A percentile compares a stretch with the other conserved stretches of the same genome.
These are phyloP conservation scores for Andrena chrysosceles DNA, from an alignment of 2,888 invertebrate genomes.

Conservation along the genomic window DNA sequence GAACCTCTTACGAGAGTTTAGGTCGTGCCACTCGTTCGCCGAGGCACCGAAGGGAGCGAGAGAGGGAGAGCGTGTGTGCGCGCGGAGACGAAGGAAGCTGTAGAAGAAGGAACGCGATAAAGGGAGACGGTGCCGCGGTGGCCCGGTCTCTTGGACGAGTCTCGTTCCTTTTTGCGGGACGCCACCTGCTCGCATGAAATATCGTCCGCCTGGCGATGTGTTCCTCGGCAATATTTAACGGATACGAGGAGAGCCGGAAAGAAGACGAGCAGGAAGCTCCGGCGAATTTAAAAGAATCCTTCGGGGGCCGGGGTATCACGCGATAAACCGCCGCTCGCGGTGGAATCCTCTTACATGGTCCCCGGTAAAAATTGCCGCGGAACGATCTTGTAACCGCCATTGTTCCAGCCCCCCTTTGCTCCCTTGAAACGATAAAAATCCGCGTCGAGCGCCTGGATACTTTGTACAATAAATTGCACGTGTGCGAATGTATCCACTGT, in stretches of 20 bases:
- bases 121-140: conserved; percentile 8
- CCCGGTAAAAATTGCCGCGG: conserved; percentile 48
- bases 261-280: conserved; percentile 24
- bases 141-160: conserved; percentile 31
- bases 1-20: conserved; percentile 66
- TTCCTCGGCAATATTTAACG: conserved; percentile 67
- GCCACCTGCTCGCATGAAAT: conserved; percentile 74
- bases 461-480: background rate
- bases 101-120: conserved; percentile 17
- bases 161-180: conserved; percentile 66
- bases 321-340: conserved; percentile 53
- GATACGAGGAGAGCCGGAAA: conserved; percentile 37
- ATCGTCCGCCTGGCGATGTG: conserved; percentile 58
- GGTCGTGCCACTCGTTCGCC: conserved; percentile 45
- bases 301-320: conserved; percentile 49
- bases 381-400: conserved; percentile 33
- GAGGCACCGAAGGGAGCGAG: background rate
- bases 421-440: conserved; percentile 23
- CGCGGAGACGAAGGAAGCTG: background rate
- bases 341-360: conserved; percentile 56
- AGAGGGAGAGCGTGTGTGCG: too few species aligned
- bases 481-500: background rate
- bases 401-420: background rate
- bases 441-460: background rate
- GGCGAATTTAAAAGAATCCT: conserved; percentile 51